Base-by-base conservation (phyloP, 2,888 invertebrate genomes). In the Neoascia interrupta region DNA sequence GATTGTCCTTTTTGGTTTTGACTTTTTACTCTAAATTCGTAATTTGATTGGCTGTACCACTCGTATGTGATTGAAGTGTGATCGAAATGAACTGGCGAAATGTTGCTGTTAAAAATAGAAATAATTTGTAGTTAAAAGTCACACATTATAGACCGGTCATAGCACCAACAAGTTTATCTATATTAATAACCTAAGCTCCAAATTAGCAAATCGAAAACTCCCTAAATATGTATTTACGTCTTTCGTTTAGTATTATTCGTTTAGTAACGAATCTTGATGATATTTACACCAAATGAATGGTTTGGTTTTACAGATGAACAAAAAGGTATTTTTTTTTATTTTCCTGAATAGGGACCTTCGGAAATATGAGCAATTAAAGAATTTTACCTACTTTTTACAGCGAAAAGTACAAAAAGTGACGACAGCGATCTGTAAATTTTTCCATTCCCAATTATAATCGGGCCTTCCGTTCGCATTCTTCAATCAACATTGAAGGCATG, bases 21-120 rank as follows among this genome's bases (percentile, higher is more conserved):
- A 68, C 87, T 87, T 16, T 84, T 82, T 13, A 87, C 82, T 41
- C 82, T 75, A 21, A 87, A 82, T 58, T 85, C 83, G 41, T 87
- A 85, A 28, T 82, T 53, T 0, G 82, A 83, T 21, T 66, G 73
- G n/a, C 61, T 81, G 3, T 80, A 72, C 83, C 82, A 84, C 47
- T 82, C 72, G 49, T 85, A 86, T 5, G 84, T 81, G 0, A 86
- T 87, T 21, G 85, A 84, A 54, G 84, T 86, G 3, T 68, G 51
- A 19, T 85, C 85, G 39, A 84, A 81, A 2, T 81, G 73, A 0
- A 54, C 51, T 4, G 83, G 83, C n/a, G 8, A 16, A 19, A 36
- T 34, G 16, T 76, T 60, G 6, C 76, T 76, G 6, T 36, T 39
- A 37, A 28, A 47, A 18, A 39, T 1, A 23, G n/a, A 19, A 15